Evolutionary conservation across 1,140 invertebrate genomes (phyloP).

Genomic region (Bursaphelenchus mucronatus): DNA sequence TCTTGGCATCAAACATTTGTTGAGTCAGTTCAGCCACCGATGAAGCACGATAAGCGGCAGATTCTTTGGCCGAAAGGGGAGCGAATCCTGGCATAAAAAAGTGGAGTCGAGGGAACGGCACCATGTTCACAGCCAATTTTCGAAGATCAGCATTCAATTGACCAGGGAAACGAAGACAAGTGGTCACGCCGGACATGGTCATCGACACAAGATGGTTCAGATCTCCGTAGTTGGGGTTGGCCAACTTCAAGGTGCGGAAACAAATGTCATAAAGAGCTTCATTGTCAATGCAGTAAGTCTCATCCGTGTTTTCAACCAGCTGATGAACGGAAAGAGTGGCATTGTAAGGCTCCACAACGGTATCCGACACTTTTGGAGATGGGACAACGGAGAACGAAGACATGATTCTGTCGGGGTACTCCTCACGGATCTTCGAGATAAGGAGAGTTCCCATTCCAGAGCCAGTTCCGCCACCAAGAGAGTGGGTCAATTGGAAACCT

Average conservation of each 20-base stretch:
- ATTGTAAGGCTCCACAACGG: conserved; percentile 74
- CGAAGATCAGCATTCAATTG: conserved; percentile 77
- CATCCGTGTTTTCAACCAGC: conserved; percentile 71
- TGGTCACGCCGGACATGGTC: conserved; percentile 79
- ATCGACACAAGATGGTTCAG: conserved; percentile 74
- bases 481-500: conserved; percentile 65
- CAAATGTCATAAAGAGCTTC: conserved; percentile 77
- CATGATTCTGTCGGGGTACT: conserved; percentile 75
- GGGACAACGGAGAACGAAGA: conserved; percentile 84
- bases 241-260: conserved; percentile 71
- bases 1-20: conserved; percentile 73
- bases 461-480: conserved; percentile 65
- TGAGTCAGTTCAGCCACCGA: conserved; percentile 82
- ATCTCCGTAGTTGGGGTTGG: conserved; percentile 74
- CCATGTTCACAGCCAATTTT: conserved; percentile 94
- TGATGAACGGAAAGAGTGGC: conserved; percentile 71
- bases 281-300: conserved; percentile 68
- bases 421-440: conserved; percentile 67
- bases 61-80: conserved; percentile 75
- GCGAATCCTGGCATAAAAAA: conserved; percentile 96
- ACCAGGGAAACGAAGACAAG: conserved; percentile 67
- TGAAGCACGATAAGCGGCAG: conserved; percentile 74
- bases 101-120: conserved; percentile 86
- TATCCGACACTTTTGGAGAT: conserved; percentile 77
- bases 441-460: conserved; percentile 67